A percentile compares a stretch with the other conserved stretches of the same genome.
Conservation (phyloP, 2,888 invertebrate species). For the Craniophora ligustri region DNA sequence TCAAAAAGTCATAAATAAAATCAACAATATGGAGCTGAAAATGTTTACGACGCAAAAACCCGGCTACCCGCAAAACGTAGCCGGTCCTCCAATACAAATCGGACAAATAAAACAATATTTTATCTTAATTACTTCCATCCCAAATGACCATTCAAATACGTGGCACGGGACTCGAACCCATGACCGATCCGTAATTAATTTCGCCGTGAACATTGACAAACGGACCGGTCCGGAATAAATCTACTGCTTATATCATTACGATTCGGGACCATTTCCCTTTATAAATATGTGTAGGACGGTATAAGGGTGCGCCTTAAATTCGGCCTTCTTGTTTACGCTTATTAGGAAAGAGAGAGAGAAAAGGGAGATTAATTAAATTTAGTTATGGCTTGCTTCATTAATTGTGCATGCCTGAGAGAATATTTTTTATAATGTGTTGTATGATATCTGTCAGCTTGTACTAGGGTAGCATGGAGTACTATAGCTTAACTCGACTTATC, state of each 20-base stretch:
- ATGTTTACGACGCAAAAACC: conserved; percentile 31
- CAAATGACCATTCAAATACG: conserved; percentile 70
- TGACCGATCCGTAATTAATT: conserved; percentile 81
- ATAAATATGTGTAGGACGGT: conserved; percentile 31
- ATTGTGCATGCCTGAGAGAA: not conserved
- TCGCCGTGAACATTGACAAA: conserved; percentile 79
- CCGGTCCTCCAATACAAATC: conserved; percentile 47
- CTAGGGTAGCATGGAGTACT: too few relatives aligned
- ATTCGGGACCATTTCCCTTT: conserved; percentile 52
- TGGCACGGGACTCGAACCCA: conserved; percentile 66
- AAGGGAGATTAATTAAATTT: conserved; percentile 40
- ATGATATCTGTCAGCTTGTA: too few relatives aligned
- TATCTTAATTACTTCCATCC: conserved; percentile 68
- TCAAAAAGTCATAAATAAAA: conserved; percentile 48
- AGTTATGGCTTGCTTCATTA: conserved; percentile 25
- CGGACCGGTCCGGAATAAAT: conserved; percentile 76
- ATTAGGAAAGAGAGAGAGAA: conserved; percentile 25
- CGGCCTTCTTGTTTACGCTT: conserved; percentile 44
- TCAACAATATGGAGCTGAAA: conserved; percentile 45
- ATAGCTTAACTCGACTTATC: too few relatives aligned
- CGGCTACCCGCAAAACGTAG: conserved; percentile 30
- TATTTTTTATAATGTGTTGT: not conserved
- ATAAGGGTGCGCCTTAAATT: conserved; percentile 20
- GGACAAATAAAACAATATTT: conserved; percentile 65
- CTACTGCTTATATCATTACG: conserved; percentile 80